Percentiles rank a stretch among this genome's conserved stretches.
Evolutionary conservation across 2,888 invertebrate genomes (phyloP).

Genomic region (Cheilosia pagana): DNA sequence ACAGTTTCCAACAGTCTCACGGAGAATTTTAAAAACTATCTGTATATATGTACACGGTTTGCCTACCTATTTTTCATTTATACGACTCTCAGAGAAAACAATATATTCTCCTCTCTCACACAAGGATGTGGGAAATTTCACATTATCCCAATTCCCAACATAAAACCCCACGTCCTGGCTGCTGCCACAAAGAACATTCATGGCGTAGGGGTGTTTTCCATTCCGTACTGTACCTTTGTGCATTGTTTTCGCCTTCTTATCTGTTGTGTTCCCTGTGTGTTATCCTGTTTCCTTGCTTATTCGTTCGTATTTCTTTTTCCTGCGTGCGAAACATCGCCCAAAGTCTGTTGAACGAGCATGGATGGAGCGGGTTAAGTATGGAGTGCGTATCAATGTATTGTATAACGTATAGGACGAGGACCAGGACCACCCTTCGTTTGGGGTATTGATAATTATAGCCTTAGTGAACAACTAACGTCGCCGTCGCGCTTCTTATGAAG

Average conservation of each 20-base stretch:
- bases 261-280: slow-evolving; percentile 70
- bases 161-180: slow-evolving; percentile 27
- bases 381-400: slow-evolving; percentile 54
- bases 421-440: slow-evolving; percentile 35
- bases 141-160: slow-evolving; percentile 2
- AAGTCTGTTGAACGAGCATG: slow-evolving; percentile 54
- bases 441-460: slow-evolving; percentile 72
- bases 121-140: slow-evolving; percentile 47
- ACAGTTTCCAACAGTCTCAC: slow-evolving; percentile 57
- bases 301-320: slow-evolving; percentile 51
- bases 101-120: slow-evolving; percentile 56
- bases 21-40: slow-evolving; percentile 28
- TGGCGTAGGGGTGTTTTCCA: slow-evolving; percentile 57
- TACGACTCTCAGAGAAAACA: slow-evolving; percentile 60
- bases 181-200: slow-evolving; percentile 32
- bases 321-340: slow-evolving; percentile 67
- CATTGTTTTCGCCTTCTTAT: slow-evolving; percentile 71
- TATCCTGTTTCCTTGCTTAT: slow-evolving; percentile 72
- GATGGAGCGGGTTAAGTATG: slow-evolving; percentile 3
- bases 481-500: slow-evolving; percentile 56
- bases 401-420: neutral
- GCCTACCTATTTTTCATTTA: slow-evolving; percentile 22
- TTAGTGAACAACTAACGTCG: slow-evolving; percentile 56
- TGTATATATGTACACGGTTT: neutral
- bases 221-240: slow-evolving; percentile 62